Evolutionary conservation across 1,140 invertebrate species (phyloP), one percentile per base, ranked within the genome.

Genomic region (Xylocopa sonorina): DNA sequence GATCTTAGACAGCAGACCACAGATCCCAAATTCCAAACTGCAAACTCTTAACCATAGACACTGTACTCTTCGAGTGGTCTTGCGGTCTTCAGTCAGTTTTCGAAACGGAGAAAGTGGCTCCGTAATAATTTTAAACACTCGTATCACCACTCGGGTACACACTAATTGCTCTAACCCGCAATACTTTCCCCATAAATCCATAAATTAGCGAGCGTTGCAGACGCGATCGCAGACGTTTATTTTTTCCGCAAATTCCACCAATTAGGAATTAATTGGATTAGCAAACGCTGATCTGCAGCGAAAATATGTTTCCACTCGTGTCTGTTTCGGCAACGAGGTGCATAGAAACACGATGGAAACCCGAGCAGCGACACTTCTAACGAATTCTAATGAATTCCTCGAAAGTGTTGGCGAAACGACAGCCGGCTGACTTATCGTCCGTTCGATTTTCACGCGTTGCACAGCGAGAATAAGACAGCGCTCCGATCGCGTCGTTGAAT

Each of bases 331-430:
- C 3, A 9, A 7, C 32, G 41, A 58, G 9, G 24, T 21, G 55
- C 29, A 60, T 18, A 29, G 29, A 27, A 74, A 74, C 10, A 32
- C 18, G 38, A 29, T n/a, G 29, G 14, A 48, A 34, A n/a, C n/a
- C n/a, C 58, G 21, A 38, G 41, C 29, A n/a, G 71, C 72, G 72
- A 74, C 58, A 41, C 58, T 64, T 74, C 58, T 64, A 74, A 74
- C 72, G 72, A 74, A 74, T 74, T 74, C 72, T 64, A 74, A 74
- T 64, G 72, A 64, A 74, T 74, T 74, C 72, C 72, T 74, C 21
- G 72, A 74, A n/a, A 51, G 72, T 32, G 46, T 32, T 41, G 58
- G 32, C 46, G 24, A 63, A 24, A 64, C 34, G 14, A 41, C 43
- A 34, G 60, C 46, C 18, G 32, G 0, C 21, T 29, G 72, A 74